Base-by-base conservation (phyloP, 2,113 vertebrate species). In the Pteropus alecto region DNA sequence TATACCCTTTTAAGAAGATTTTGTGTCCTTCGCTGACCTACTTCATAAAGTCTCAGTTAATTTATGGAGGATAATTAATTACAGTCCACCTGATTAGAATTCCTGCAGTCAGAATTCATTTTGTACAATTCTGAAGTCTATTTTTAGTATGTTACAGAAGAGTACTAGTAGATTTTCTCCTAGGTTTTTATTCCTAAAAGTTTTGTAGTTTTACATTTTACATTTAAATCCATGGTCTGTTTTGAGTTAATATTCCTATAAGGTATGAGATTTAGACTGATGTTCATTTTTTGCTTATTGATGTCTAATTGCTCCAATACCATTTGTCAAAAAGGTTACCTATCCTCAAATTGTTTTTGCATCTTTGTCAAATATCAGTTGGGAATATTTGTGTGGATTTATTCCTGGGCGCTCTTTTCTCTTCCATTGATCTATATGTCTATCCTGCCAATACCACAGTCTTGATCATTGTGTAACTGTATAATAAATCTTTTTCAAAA, bases 1-100 rank as follows among this genome's bases (percentile, higher is more conserved):
- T 48, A 26, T 8, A 16, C 15, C n/a, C 16, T 12, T 70, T 78
- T n/a, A 48, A 26, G 85, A 92, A 46, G 84, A 87, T 67, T 70
- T 51, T 48, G 21, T 92, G 41, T 56, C 33, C 79, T 92, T 82
- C 33, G 73, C 19, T 96, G 79, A 94, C 58, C 79, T 93, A 71
- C 38, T 78, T 93, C 51, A 35, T 87, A 51, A 96, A 90, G 67
- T 90, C n/a, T 85, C n/a, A 35, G 35, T 92, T 94, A 76, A 89
- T 74, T 84, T 95, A 92, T 79, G 87, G 14, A 61, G 54, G 41
- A 73, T 78, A 70, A 86, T 77, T 93, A 83, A 77, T 54, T 83
- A 96, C 82, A 93, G 73, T 6, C n/a, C 60, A 78, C 54, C 68
- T 67, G 90, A 74, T 71, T 89, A 67, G 61, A 92, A 78, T 85